Percentiles rank a stretch among this genome's conserved stretches.
Evolutionary conservation across 2,797 vertebrate species (phyloP).

Genomic region (Syndactyla subalaris): DNA sequence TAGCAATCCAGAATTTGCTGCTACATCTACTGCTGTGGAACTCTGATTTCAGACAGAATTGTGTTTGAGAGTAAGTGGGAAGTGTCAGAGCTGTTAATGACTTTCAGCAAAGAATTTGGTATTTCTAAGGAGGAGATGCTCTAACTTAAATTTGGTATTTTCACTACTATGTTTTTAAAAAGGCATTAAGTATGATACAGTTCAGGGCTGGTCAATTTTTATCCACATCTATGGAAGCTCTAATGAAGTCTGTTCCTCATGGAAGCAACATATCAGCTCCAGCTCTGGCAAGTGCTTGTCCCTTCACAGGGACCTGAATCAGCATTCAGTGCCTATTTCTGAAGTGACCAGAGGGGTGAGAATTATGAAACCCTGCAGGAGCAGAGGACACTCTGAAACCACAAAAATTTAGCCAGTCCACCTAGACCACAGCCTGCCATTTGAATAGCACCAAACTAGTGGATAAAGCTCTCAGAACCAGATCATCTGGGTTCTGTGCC

Average conservation of each 20-base stretch:
- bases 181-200: background rate
- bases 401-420: background rate
- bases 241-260: background rate
- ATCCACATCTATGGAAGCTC: background rate
- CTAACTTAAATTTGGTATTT: background rate
- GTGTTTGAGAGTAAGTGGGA: background rate
- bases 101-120: background rate
- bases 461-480: background rate
- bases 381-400: background rate
- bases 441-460: background rate
- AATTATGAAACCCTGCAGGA: background rate
- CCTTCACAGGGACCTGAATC: background rate
- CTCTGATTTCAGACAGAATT: background rate
- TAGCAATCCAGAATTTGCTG: background rate
- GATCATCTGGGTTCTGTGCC: background rate
- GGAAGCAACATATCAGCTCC: background rate
- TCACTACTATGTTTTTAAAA: background rate
- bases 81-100: background rate
- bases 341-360: background rate
- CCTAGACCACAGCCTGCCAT: background rate
- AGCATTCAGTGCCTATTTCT: background rate
- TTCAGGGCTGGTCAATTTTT: background rate
- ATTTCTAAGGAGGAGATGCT: background rate
- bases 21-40: background rate
- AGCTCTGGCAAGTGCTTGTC: background rate